Evolutionary conservation across 2,888 invertebrate genomes (phyloP), one percentile per base, ranked within the genome.

Genomic region (Standfussiana lucernea): DNA sequence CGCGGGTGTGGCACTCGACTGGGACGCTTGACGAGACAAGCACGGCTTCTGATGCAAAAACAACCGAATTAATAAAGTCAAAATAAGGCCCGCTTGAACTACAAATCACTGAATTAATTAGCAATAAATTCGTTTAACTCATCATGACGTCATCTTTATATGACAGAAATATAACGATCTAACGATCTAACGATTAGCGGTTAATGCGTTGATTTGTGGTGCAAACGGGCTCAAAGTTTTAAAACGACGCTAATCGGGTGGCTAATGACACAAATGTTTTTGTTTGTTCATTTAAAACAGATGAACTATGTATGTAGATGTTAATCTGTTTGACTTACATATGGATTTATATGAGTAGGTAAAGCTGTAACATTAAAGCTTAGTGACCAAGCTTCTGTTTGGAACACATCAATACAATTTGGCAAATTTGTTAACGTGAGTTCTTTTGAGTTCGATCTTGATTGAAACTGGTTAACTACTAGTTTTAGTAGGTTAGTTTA

Each of bases 1-100:
- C 0, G 98, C 98, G 42, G 98, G 98, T 1, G 98, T 98, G 18
- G 97, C 97, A 92, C 97, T 98, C 7, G 97, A 97, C 89, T 98
- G 98, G 90, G 96, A 96, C 4, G 95, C 95, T 89, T 96, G 96
- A 13, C 96, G 95, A 32, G 96, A 96, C 47, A 96, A 90, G 89
- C 96, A 96, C 13, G 96, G 97, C 95, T 94, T 94, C 91, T 94
- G 93, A 82, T 89, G 89, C 50, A 74, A 79, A 82, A 37, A 42
- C 56, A 28, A n/a, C 3, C 53, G 15, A 56, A 68, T 62, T 59
- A 67, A 42, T 37, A 11, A 37, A 28, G 11, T 80, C 35, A 56
- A 32, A 47, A 21, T 53, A 40, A 40, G 40, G 40, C 15, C n/a
- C n/a, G 15, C 15, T n/a, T 40, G 2, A 37, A 64, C 7, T 6